These are phyloP conservation scores for Pterocles burchelli DNA, from an alignment of 2,113 vertebrate genomes.

Conservation along the genomic window DNA sequence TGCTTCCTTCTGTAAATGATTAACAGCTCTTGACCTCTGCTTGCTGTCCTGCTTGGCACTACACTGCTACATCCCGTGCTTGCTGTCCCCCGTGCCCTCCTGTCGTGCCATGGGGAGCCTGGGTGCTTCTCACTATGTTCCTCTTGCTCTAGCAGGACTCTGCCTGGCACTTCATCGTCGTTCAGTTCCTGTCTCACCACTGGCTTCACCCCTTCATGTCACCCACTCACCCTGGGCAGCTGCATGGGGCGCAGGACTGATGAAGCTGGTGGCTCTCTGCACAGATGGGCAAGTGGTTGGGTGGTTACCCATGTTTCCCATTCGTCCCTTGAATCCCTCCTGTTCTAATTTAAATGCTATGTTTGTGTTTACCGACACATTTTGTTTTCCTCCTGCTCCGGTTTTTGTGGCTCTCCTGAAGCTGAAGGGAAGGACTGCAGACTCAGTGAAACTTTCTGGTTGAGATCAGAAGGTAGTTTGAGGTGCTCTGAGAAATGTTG, in stretches of 20 bases:
- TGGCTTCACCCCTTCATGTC: accelerated
- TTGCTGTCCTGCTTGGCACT: no score
- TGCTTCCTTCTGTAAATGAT: not conserved
- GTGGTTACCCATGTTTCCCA: not conserved
- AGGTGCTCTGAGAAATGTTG: not conserved
- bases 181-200: accelerated
- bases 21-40: not conserved
- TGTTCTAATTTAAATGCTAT: not conserved
- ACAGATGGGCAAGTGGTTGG: not conserved
- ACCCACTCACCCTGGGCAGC: not conserved
- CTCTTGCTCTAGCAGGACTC: not conserved
- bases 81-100: not conserved
- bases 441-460: not conserved
- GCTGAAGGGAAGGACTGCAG: not conserved
- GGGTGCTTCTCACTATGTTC: accelerated
- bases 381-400: not conserved
- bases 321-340: not conserved
- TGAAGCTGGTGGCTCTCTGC: not conserved
- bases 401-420: not conserved
- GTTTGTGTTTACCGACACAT: not conserved
- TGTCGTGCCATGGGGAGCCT: accelerated
- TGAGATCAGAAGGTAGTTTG: not conserved
- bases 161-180: accelerated
- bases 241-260: not conserved
- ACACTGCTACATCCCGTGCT: accelerated